These are phyloP conservation scores for Lithophane socia DNA, from an alignment of 2,888 invertebrate genomes.

Conservation along the genomic window DNA sequence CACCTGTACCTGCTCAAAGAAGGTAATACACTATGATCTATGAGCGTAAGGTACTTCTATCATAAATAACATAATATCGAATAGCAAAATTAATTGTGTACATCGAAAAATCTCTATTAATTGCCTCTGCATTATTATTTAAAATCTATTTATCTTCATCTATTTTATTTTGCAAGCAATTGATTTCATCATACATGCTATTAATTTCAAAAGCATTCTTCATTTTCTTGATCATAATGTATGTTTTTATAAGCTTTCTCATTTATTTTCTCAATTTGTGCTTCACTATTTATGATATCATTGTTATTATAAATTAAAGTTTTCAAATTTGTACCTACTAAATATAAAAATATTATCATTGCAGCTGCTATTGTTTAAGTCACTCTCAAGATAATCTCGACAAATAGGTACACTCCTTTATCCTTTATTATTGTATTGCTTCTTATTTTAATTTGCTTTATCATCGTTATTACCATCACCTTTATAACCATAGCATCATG, in stretches of 20 bases:
- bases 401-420: constrained; percentile 88
- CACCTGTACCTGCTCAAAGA: constrained; percentile 88
- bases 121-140: constrained; percentile 30
- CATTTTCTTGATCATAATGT: constrained; percentile 2
- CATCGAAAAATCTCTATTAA: background rate
- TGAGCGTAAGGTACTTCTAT: background rate
- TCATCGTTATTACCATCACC: constrained; percentile 58
- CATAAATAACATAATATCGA: background rate
- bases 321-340: constrained; percentile 76
- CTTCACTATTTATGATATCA: constrained; percentile 28
- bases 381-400: constrained; percentile 88
- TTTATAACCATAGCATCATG: constrained; percentile 52
- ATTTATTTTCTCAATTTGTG: constrained; percentile 35
- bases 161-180: constrained; percentile 40
- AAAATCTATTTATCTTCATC: constrained; percentile 12
- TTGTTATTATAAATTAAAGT: constrained; percentile 8
- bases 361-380: constrained; percentile 90
- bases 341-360: constrained; percentile 82
- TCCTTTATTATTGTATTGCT: constrained; percentile 83
- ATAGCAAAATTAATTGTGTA: background rate
- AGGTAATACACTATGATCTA: constrained; percentile 75
- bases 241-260: constrained; percentile 39
- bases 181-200: constrained; percentile 14
- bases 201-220: constrained; percentile 17
- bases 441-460: constrained; percentile 78